Base-by-base conservation (phyloP, 2,113 vertebrate genomes). In the Mesocricetus auratus region DNA sequence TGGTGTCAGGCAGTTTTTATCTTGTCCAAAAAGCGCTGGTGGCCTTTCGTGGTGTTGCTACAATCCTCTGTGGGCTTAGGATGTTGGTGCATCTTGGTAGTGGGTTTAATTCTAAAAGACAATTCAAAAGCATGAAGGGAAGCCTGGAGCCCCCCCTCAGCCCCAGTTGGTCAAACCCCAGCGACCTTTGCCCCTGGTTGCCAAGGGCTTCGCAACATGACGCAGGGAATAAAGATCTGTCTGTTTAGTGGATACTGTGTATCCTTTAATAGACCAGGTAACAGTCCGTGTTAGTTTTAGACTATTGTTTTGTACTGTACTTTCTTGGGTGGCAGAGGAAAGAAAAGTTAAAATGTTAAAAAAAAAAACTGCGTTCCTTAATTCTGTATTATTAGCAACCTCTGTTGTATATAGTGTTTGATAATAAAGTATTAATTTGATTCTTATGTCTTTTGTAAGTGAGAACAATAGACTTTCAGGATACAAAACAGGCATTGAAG, bases 381-480 rank as follows among this genome's bases (percentile, higher is more conserved):
- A 99, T 98, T 99, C 98, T 99, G 99, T 99, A 99, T 99, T 99
- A 99, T 99, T 99, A 99, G 99, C 98, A 98, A 98, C 97, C 98
- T 99, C 99, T 99, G 99, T 99, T 99, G 99, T 99, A 99, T 99
- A 99, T 99, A 99, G 99, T 99, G 99, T 99, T 99, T 99, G 99
- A 99, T 99, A 99, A 99, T 99, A 99, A 99, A 99, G 99, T 99
- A 99, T 99, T 99, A 99, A 99, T 99, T 99, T 99, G 99, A 99
- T 99, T 99, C 99, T 99, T 99, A 99, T 99, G 99, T 99, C 99
- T 99, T 99, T 99, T 99, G 98, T 99, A 99, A 99, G 98, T 98
- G 98, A 99, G 98, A 98, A 99, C 98, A 99, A 98, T 99, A 99
- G 99, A 99, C 98, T 99, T 99, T 99, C 99, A 98, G 99, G 98